These are phyloP conservation scores for Synanthedon myopaeformis DNA, from an alignment of 2,888 invertebrate genomes.

Conservation along the genomic window DNA sequence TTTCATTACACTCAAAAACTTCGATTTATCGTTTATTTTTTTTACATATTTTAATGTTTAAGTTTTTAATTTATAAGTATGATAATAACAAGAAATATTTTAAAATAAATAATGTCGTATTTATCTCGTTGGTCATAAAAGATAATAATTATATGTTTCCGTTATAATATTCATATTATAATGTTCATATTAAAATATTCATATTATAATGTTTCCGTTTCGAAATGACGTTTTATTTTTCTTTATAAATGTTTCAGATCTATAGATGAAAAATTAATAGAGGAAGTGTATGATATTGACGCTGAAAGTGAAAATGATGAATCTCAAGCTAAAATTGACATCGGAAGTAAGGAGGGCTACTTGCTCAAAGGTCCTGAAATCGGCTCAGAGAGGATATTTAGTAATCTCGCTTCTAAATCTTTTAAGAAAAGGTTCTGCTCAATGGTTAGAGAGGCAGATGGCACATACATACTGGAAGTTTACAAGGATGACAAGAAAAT, in stretches of 20 bases:
- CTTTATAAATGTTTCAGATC: constrained; percentile 26
- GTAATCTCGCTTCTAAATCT: constrained; percentile 91
- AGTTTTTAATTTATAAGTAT: too few relatives aligned
- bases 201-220: not conserved
- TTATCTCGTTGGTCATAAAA: too few relatives aligned
- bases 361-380: constrained; percentile 93
- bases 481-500: constrained; percentile 94
- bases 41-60: too few relatives aligned
- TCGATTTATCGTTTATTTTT: too few relatives aligned
- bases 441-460: constrained; percentile 90
- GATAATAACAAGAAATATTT: too few relatives aligned
- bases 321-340: constrained; percentile 76
- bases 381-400: constrained; percentile 89
- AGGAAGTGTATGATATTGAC: constrained; percentile 92
- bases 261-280: constrained; percentile 59
- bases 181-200: too few relatives aligned
- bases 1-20: too few relatives aligned
- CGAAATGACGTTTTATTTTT: not conserved
- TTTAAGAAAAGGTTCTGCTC: constrained; percentile 92
- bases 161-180: too few relatives aligned
- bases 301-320: constrained; percentile 85
- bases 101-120: too few relatives aligned
- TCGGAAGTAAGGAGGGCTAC: constrained; percentile 91
- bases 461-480: constrained; percentile 90
- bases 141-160: too few relatives aligned